A percentile compares a stretch with the other conserved stretches of the same genome.
Evolutionary conservation across 2,888 invertebrate species (phyloP).

Genomic region (Liposcelis brunnea): DNA sequence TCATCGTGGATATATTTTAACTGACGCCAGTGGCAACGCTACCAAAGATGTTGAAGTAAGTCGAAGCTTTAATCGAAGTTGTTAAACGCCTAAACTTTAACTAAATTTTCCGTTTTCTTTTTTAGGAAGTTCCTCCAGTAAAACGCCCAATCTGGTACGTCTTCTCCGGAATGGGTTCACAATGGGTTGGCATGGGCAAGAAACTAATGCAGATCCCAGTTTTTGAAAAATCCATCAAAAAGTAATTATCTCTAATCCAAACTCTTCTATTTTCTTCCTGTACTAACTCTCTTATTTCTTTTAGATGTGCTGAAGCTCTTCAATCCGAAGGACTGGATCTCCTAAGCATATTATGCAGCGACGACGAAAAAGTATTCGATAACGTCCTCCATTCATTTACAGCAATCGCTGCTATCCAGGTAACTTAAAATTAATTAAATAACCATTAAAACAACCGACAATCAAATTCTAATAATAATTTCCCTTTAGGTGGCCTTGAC

Average conservation of each 20-base stretch:
- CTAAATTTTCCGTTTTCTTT: constrained; percentile 7
- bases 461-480: constrained; percentile 2
- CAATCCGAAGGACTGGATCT: constrained; percentile 67
- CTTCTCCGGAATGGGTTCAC: constrained; percentile 96
- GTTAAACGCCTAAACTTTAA: not conserved
- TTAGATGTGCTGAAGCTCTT: constrained; percentile 49
- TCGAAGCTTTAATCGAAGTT: constrained; percentile 1
- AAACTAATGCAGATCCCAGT: constrained; percentile 64
- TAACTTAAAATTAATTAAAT: too few species aligned
- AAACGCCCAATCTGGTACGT: constrained; percentile 82
- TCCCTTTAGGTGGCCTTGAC: constrained; percentile 64
- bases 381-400: constrained; percentile 82
- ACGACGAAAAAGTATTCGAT: constrained; percentile 60
- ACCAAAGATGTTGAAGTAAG: constrained; percentile 33
- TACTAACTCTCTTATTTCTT: not conserved
- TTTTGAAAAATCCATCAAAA: constrained; percentile 58
- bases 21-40: constrained; percentile 30
- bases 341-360: constrained; percentile 57
- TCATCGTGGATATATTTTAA: constrained; percentile 63
- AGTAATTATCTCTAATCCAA: constrained; percentile 1
- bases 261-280: not conserved
- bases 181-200: constrained; percentile 93
- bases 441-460: not conserved
- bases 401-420: constrained; percentile 86
- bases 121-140: constrained; percentile 31